Evolutionary conservation across 2,888 invertebrate species (phyloP).

Genomic region (Machimus rusticus): DNA sequence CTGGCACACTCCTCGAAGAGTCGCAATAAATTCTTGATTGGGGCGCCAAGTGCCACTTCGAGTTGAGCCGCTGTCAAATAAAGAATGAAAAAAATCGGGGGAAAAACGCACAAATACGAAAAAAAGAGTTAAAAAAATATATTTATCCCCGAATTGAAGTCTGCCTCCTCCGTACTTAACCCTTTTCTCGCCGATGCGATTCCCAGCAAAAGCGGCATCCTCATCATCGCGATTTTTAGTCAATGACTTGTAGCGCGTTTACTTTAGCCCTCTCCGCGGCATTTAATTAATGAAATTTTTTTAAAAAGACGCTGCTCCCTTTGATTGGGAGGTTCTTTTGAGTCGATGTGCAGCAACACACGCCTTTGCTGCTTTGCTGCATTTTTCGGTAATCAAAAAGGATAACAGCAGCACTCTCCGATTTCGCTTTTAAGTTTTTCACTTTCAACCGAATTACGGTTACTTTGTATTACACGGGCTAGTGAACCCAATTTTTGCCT

Average conservation of each 20-base stretch:
- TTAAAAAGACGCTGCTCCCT: background rate
- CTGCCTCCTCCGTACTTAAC: conserved; percentile 16
- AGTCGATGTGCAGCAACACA: background rate
- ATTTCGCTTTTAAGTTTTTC: background rate
- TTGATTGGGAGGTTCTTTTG: background rate
- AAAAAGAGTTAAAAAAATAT: background rate
- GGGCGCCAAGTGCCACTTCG: conserved; percentile 40
- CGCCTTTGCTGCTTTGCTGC: background rate
- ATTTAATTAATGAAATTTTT: conserved; percentile 28
- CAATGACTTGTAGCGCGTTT: conserved; percentile 34
- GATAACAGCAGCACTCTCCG: background rate
- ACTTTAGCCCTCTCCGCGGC: background rate
- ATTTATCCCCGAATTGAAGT: background rate
- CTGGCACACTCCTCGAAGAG: conserved; percentile 41
- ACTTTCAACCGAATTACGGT: background rate
- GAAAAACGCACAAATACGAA: background rate
- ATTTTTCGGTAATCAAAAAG: background rate
- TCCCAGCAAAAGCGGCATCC: background rate
- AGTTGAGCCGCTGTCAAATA: conserved; percentile 40
- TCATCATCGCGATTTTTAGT: conserved; percentile 7
- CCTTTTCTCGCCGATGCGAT: conserved; percentile 26
- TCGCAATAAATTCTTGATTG: conserved; percentile 42
- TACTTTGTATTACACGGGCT: background rate
- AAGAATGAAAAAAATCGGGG: conserved; percentile 3
- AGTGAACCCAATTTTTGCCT: background rate